These are phyloP conservation scores for Lethenteron camtschaticum DNA, from an alignment of 2,113 vertebrate species.

Conservation along the genomic window DNA sequence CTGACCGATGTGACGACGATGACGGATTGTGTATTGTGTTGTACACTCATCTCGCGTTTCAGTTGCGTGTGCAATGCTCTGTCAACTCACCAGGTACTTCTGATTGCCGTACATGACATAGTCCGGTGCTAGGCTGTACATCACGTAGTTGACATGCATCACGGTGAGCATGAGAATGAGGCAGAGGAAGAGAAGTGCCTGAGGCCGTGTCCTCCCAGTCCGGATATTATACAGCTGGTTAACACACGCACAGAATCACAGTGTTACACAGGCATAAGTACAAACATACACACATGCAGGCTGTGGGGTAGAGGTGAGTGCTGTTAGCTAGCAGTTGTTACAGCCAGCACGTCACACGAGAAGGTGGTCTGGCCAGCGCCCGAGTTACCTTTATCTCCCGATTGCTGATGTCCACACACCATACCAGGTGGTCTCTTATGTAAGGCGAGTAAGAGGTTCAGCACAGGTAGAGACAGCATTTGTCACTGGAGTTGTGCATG, in stretches of 20 bases:
- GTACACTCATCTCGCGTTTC: no score
- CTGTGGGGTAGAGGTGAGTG: not conserved
- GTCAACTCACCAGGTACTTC: constrained; percentile 43
- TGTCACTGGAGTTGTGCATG: no score
- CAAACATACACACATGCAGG: not conserved
- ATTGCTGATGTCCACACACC: not conserved
- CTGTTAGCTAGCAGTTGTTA: not conserved
- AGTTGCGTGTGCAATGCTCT: no score
- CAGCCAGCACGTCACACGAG: not conserved
- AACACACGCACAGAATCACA: not conserved
- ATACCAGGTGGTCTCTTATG: no score
- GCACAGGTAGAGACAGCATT: no score
- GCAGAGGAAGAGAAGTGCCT: constrained; percentile 85
- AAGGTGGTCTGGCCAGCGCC: not conserved
- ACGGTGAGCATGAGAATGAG: constrained; percentile 93
- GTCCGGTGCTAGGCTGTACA: constrained; percentile 88
- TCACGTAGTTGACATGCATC: constrained; percentile 90
- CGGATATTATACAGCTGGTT: constrained; percentile 77
- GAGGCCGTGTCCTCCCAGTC: constrained; percentile 59
- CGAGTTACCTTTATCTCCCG: not conserved
- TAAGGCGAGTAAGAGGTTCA: no score
- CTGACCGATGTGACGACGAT: no score
- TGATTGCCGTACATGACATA: constrained; percentile 98
- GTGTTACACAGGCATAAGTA: not conserved
- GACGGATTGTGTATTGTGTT: no score